Evolutionary conservation across 2,797 vertebrate species (phyloP).

Genomic region (Danio tinwini): DNA sequence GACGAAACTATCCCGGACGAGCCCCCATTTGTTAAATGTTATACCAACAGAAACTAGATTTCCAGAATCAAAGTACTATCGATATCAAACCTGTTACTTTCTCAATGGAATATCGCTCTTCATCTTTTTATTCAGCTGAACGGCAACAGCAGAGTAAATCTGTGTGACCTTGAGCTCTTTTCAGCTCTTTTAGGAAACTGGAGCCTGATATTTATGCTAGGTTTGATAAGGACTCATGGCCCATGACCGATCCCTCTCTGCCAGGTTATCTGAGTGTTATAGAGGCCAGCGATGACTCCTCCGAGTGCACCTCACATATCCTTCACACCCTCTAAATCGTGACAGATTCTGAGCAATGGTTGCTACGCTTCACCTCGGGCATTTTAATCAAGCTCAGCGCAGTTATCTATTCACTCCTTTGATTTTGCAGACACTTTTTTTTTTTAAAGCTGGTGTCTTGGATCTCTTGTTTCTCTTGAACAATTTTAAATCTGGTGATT

Average conservation of each 20-base stretch:
- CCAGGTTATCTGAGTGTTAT: constrained; percentile 37
- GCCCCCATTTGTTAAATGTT: no score
- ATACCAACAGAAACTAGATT: not conserved
- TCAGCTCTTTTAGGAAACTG: constrained; percentile 41
- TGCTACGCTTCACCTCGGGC: constrained; percentile 36
- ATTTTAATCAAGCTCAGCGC: constrained; percentile 43
- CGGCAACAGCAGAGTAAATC: not conserved
- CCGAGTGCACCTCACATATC: constrained; percentile 30
- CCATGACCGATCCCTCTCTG: constrained; percentile 30
- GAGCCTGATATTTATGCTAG: constrained; percentile 45
- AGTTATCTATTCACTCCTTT: constrained; percentile 22
- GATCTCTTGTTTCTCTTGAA: constrained; percentile 27
- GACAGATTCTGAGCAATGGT: constrained; percentile 44
- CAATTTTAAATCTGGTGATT: not conserved
- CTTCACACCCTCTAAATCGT: constrained; percentile 41
- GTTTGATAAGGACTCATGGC: constrained; percentile 42
- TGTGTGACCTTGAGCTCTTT: constrained; percentile 44
- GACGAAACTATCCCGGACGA: no score
- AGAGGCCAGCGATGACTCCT: constrained; percentile 31
- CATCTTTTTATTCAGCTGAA: constrained; percentile 13
- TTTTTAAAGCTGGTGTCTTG: constrained; percentile 7
- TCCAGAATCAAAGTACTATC: not conserved
- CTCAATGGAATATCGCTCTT: not conserved
- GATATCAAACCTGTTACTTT: not conserved
- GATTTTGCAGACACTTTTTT: constrained; percentile 21